These are phyloP conservation scores for Schizothorax lantsangensis DNA, from an alignment of 2,797 vertebrate genomes.

Conservation along the genomic window DNA sequence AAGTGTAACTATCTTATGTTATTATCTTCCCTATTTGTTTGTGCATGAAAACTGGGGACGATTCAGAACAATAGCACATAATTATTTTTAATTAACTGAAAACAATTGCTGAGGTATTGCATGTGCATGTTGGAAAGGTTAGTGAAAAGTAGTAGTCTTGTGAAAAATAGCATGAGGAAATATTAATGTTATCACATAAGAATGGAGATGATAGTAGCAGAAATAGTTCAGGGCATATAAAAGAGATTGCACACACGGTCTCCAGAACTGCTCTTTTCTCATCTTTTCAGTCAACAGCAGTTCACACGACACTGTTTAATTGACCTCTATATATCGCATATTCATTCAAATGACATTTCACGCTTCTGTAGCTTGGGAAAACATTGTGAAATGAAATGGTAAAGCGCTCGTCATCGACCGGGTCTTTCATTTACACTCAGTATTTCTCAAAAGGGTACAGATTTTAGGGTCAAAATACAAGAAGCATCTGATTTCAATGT, in stretches of 20 bases:
- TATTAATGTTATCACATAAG: not conserved
- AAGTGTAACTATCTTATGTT: constrained; percentile 42
- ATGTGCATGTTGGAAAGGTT: constrained; percentile 1
- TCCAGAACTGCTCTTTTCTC: not conserved
- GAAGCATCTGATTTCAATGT: not conserved
- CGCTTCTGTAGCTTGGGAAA: not conserved
- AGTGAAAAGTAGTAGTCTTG: not conserved
- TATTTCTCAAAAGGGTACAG: not conserved
- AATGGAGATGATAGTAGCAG: not conserved
- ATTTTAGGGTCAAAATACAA: not conserved
- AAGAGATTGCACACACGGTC: not conserved
- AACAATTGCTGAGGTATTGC: constrained; percentile 27
- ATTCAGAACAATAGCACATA: constrained; percentile 32
- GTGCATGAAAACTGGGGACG: constrained; percentile 27
- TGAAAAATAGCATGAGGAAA: constrained; percentile 1
- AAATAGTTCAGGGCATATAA: not conserved
- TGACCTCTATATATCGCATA: not conserved
- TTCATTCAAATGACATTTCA: not conserved
- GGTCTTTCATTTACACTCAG: not conserved
- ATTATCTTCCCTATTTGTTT: constrained; percentile 49
- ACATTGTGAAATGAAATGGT: not conserved
- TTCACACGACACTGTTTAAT: not conserved
- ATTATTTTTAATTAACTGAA: constrained; percentile 41
- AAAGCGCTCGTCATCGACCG: not conserved
- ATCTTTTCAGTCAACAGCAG: not conserved